Percentiles rank a stretch among this genome's conserved stretches.
Evolutionary conservation across 2,113 vertebrate species (phyloP).

Genomic region (Sapajus apella): DNA sequence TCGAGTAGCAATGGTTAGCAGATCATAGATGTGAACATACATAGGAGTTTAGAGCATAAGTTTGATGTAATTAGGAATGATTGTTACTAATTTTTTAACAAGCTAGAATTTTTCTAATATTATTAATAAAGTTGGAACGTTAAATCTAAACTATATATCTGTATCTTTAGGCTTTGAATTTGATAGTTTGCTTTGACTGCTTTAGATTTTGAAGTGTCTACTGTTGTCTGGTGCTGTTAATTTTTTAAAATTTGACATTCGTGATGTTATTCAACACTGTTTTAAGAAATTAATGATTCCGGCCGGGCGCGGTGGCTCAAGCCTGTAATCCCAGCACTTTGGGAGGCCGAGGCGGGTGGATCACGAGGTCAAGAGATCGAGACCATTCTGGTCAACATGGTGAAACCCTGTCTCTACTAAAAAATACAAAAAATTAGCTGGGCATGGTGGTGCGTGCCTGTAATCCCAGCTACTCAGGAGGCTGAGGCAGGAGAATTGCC

Average conservation of each 20-base stretch:
- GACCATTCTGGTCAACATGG: too few species aligned
- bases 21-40: slow-evolving; percentile 89
- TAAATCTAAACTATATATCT: slow-evolving; percentile 29
- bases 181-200: slow-evolving; percentile 12
- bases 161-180: slow-evolving; percentile 48
- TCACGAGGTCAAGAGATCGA: too few species aligned
- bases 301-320: too few species aligned
- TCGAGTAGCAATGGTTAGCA: slow-evolving; percentile 94
- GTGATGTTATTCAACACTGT: neutral
- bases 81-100: slow-evolving; percentile 54
- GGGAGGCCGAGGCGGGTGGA: too few species aligned
- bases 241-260: slow-evolving; percentile 45
- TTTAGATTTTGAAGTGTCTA: slow-evolving; percentile 45
- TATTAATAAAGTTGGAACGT: slow-evolving; percentile 56
- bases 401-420: too few species aligned
- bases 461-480: too few species aligned
- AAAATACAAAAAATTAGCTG: too few species aligned
- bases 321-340: too few species aligned
- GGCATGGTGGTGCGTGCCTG: too few species aligned
- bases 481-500: too few species aligned
- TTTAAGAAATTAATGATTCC: slow-evolving; percentile 31
- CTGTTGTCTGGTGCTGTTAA: slow-evolving; percentile 33
- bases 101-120: neutral
- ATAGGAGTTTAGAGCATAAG: slow-evolving; percentile 86
- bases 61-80: slow-evolving; percentile 68